Evolutionary conservation across 2,113 vertebrate genomes (phyloP).

Genomic region (Campylorhamphus procurvoides): DNA sequence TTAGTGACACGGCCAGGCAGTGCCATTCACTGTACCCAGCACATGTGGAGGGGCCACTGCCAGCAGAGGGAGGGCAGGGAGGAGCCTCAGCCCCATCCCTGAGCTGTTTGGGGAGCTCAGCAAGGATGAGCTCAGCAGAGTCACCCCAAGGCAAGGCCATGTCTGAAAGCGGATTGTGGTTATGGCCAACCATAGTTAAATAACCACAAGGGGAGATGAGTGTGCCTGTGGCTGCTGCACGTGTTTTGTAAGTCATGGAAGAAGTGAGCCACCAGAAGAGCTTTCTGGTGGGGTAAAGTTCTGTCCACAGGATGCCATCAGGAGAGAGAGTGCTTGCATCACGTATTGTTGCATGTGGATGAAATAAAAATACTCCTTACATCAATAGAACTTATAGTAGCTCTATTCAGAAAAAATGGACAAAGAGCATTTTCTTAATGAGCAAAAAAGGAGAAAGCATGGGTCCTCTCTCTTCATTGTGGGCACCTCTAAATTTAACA

Average conservation of each 20-base stretch:
- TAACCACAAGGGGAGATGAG: neutral
- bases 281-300: neutral
- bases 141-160: too few relatives aligned
- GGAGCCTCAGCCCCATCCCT: neutral
- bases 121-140: neutral
- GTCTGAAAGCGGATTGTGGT: neutral
- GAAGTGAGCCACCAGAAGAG: neutral
- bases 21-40: neutral
- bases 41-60: neutral
- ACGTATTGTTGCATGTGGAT: fast-evolving
- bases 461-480: neutral
- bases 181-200: fast-evolving
- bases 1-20: neutral
- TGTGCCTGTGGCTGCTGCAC: neutral
- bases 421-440: neutral
- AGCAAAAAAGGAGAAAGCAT: neutral
- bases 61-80: neutral
- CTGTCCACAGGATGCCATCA: neutral
- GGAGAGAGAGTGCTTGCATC: neutral
- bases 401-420: neutral
- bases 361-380: neutral
- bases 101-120: neutral
- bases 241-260: neutral
- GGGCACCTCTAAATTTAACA: neutral
- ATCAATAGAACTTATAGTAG: neutral